Conservation (phyloP, 1,140 invertebrate species). For the Tyrophagus putrescentiae region DNA sequence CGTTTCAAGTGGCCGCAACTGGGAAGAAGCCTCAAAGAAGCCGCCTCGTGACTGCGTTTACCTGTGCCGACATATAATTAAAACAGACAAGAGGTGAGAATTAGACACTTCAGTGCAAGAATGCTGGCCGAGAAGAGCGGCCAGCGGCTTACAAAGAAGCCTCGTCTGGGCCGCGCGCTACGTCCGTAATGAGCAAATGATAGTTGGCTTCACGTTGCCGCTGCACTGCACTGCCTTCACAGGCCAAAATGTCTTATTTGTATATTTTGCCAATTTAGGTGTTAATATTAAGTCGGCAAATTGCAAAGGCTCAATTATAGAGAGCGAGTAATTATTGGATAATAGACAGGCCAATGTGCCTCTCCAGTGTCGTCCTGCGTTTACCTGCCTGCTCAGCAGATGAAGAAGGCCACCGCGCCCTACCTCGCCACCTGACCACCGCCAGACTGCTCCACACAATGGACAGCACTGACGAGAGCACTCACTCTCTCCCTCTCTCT, state of each 20-base stretch:
- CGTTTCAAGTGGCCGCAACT: constrained; percentile 12
- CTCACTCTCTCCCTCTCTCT: neutral
- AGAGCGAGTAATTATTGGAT: constrained; percentile 9
- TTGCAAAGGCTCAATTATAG: constrained; percentile 13
- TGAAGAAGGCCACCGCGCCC: neutral
- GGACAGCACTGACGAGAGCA: neutral
- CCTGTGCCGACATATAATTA: constrained; percentile 19
- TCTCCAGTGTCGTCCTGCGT: neutral
- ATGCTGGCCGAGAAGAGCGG: neutral
- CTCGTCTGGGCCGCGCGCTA: neutral
- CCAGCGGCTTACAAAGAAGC: neutral
- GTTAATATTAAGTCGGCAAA: constrained; percentile 9
- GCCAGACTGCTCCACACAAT: neutral
- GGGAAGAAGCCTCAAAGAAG: constrained; percentile 16
- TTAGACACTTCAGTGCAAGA: constrained; percentile 17
- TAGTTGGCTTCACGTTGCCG: neutral
- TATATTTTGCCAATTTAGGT: constrained; percentile 16
- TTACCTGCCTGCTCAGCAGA: too few relatives aligned
- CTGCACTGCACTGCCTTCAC: neutral
- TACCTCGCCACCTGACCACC: neutral
- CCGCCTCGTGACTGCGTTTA: constrained; percentile 16
- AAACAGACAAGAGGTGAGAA: constrained; percentile 18
- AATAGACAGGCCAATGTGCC: neutral
- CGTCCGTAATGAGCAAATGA: constrained; percentile 10
- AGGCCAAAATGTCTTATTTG: constrained; percentile 8